Evolutionary conservation across 1,140 invertebrate species (phyloP).

Genomic region (Drusus annulatus): DNA sequence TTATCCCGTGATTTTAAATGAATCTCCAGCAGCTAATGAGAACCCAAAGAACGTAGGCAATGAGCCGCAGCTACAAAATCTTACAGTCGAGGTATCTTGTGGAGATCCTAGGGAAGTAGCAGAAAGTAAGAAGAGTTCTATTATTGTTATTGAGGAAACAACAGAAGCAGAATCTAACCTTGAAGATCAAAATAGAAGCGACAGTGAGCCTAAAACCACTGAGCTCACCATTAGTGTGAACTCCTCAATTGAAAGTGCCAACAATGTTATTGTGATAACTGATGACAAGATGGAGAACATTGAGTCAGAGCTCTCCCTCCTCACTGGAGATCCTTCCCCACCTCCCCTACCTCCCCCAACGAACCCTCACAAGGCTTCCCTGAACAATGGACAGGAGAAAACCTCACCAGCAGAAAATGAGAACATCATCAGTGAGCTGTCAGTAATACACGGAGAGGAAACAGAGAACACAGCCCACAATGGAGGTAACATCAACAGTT

Average conservation of each 20-base stretch:
- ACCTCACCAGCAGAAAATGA: conserved; percentile 2
- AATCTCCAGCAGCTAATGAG: no score
- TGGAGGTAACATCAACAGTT: not conserved
- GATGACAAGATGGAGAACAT: conserved; percentile 12
- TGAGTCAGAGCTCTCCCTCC: conserved; percentile 9
- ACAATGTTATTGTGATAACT: not conserved
- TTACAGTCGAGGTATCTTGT: no score
- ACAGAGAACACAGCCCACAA: not conserved
- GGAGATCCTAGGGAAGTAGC: no score
- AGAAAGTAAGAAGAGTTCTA: no score
- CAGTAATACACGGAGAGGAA: conserved; percentile 25
- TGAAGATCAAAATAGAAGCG: not conserved
- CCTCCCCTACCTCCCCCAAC: no score
- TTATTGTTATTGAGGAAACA: no score
- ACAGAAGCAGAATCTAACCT: not conserved
- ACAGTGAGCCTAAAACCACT: not conserved
- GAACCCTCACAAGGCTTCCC: not conserved
- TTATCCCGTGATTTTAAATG: no score
- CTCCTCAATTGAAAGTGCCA: not conserved
- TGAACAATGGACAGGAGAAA: not conserved
- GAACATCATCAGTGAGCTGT: conserved; percentile 20
- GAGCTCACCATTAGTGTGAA: not conserved
- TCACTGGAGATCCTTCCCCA: not conserved
- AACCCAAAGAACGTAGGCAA: no score
- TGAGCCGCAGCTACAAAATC: no score